Evolutionary conservation across 2,888 invertebrate genomes (phyloP).

Genomic region (Melieria picta): DNA sequence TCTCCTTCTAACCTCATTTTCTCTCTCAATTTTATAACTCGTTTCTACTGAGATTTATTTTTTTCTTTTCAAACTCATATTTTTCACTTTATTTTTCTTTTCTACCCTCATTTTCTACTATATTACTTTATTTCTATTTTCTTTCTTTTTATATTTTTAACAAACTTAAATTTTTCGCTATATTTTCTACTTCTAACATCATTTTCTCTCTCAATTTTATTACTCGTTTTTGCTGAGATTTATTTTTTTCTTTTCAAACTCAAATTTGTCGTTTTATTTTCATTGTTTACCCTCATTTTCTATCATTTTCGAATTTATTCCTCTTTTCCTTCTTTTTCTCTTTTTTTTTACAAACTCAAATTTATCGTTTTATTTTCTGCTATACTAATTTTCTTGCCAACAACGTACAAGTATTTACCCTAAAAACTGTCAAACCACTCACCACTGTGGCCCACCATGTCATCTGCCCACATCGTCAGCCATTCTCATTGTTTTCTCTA

Average conservation of each 20-base stretch:
- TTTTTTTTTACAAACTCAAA: too few species aligned
- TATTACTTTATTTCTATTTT: not conserved
- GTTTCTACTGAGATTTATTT: not conserved
- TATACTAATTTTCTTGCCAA: too few species aligned
- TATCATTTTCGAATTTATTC: too few species aligned
- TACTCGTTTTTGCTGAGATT: not conserved
- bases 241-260: slow-evolving; percentile 3
- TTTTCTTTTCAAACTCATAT: not conserved
- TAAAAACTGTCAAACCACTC: too few species aligned
- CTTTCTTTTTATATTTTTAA: not conserved
- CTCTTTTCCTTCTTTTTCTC: too few species aligned
- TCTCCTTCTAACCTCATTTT: not conserved
- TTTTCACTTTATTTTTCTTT: not conserved
- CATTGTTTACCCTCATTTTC: not conserved
- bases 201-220: not conserved
- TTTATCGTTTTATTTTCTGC: too few species aligned
- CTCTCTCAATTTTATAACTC: not conserved
- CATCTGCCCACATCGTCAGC: slow-evolving; percentile 12
- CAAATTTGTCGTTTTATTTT: not conserved
- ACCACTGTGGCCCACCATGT: too few species aligned
- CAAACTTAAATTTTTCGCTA: not conserved
- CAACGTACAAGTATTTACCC: too few species aligned
- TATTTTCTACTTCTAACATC: not conserved
- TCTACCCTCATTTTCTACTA: not conserved
- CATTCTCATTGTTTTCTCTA: slow-evolving; percentile 24